phyloP scores from a whole-genome alignment of 2,888 invertebrate genomes.

The Rugalucina vietnamica region DNA sequence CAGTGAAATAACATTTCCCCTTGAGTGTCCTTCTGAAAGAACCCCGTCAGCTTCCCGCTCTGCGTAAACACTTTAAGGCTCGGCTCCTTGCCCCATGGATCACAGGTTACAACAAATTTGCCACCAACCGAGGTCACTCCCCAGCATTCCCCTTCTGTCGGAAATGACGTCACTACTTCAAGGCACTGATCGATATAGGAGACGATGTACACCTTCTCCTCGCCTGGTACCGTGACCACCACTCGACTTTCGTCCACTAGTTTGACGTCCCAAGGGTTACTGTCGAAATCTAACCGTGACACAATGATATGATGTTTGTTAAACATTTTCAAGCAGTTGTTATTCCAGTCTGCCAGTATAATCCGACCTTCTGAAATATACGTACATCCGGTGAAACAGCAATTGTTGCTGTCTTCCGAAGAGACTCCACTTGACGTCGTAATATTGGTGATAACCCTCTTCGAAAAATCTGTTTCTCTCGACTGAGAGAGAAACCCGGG shows the following conservation, averaged over 20 bases:
- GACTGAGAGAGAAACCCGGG: constrained; percentile 56
- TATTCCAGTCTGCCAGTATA: constrained; percentile 60
- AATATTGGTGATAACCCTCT: constrained; percentile 23
- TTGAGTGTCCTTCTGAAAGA: constrained; percentile 49
- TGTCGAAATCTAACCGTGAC: constrained; percentile 36
- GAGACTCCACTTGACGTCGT: constrained; percentile 31
- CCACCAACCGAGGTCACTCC: constrained; percentile 44
- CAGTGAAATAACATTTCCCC: constrained; percentile 43
- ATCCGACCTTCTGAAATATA: constrained; percentile 45
- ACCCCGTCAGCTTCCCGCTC: constrained; percentile 40
- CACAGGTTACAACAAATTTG: constrained; percentile 53
- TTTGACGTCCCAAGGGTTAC: constrained; percentile 60
- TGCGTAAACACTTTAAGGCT: constrained; percentile 45
- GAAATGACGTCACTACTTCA: constrained; percentile 34
- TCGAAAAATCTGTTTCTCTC: constrained; percentile 38
- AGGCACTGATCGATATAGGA: constrained; percentile 37
- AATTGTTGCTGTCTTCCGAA: constrained; percentile 38
- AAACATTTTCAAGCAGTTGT: constrained; percentile 56
- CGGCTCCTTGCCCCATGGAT: constrained; percentile 57
- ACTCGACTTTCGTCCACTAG: constrained; percentile 45
- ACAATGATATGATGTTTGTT: constrained; percentile 43
- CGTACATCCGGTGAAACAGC: constrained; percentile 51
- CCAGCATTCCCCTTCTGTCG: constrained; percentile 59
- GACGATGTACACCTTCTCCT: constrained; percentile 44
- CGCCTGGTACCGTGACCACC: constrained; percentile 53